phyloP scores from a whole-genome alignment of 2,888 invertebrate species.

The Zygogramma bicolorata region DNA sequence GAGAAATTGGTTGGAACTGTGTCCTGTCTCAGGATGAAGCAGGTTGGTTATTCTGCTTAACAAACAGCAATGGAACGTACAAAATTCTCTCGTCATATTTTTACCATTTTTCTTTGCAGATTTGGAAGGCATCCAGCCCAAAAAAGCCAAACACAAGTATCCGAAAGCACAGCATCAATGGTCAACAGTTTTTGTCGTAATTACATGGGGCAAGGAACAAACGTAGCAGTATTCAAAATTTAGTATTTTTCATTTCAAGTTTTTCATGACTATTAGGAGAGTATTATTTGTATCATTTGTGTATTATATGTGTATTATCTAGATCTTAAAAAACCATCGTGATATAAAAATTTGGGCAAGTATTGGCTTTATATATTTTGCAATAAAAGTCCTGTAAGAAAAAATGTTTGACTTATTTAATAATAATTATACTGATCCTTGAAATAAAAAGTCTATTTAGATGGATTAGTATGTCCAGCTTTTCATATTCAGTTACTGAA shows the following conservation, averaged over 20 bases:
- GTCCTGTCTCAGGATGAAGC: conserved; percentile 23
- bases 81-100: not conserved
- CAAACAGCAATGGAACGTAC: not conserved
- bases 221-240: conserved; percentile 22
- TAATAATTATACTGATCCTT: too few species aligned
- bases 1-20: conserved; percentile 61
- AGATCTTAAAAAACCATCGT: not conserved
- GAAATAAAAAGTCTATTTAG: too few species aligned
- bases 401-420: too few species aligned
- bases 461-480: too few species aligned
- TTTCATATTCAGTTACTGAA: too few species aligned
- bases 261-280: conserved; percentile 10
- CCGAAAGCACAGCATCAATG: conserved; percentile 53
- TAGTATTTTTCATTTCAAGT: not conserved
- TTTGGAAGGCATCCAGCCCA: conserved; percentile 37
- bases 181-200: conserved; percentile 56
- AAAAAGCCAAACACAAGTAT: conserved; percentile 46
- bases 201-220: conserved; percentile 54
- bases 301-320: not conserved
- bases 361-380: conserved; percentile 15
- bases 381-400: not conserved
- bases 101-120: conserved; percentile 28
- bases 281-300: conserved; percentile 12
- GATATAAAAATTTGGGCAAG: not conserved
- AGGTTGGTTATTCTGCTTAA: conserved; percentile 25